Conservation (phyloP, 2,797 vertebrate genomes). For the Lutjanus argentimaculatus region DNA sequence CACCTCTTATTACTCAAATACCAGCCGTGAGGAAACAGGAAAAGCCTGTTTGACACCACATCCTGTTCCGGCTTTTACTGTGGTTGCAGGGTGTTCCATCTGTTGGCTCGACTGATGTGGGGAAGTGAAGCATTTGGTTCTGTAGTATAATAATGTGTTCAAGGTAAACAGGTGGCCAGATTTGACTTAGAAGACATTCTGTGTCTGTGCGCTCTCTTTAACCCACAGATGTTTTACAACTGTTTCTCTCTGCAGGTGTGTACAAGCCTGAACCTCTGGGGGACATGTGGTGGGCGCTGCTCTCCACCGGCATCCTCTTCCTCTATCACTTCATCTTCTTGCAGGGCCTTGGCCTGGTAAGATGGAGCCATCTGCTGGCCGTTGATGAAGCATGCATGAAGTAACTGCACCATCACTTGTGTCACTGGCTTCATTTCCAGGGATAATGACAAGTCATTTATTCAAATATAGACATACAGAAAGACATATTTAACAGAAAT, state of each 20-base stretch:
- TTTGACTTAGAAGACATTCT: background rate
- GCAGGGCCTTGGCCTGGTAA: slow-evolving; percentile 96
- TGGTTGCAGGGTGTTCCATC: background rate
- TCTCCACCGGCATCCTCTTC: slow-evolving; percentile 96
- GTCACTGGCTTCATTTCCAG: background rate
- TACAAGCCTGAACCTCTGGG: slow-evolving; percentile 95
- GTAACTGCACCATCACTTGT: background rate
- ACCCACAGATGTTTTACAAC: background rate
- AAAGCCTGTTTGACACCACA: slow-evolving; percentile 50
- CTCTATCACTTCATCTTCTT: slow-evolving; percentile 96
- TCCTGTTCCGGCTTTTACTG: slow-evolving; percentile 22
- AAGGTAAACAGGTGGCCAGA: background rate
- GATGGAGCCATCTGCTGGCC: slow-evolving; percentile 80
- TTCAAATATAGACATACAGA: background rate
- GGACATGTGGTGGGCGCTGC: slow-evolving; percentile 97
- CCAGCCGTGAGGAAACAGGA: slow-evolving; percentile 49
- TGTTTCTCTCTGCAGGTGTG: slow-evolving; percentile 87
- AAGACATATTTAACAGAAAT: background rate
- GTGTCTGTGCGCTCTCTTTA: background rate
- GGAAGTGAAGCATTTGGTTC: background rate
- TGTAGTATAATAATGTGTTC: background rate
- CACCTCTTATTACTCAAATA: slow-evolving; percentile 6
- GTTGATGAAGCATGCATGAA: background rate
- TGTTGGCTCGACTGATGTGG: background rate
- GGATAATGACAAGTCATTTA: background rate